Evolutionary conservation across 2,888 invertebrate genomes (phyloP), one percentile per base, ranked within the genome.

Genomic region (Agrochola lychnidis): DNA sequence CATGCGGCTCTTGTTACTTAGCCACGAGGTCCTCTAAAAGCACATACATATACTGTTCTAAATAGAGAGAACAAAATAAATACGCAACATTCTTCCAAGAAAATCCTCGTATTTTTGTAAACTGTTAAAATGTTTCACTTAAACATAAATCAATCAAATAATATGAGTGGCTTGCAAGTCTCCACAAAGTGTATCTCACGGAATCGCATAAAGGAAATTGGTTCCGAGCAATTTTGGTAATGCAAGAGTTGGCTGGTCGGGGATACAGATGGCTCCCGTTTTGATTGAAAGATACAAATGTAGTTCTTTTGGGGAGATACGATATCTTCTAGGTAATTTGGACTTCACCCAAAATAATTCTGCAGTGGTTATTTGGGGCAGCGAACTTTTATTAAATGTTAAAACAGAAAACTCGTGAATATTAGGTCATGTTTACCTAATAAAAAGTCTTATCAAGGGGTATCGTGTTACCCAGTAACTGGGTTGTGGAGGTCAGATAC

Each of bases 221-320:
- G 93, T 94, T 94, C 91, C 90, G 90, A 94, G 94, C 95, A 95
- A 95, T 95, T 95, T 94, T 92, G 89, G 94, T 95, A 95, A 95
- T 95, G 95, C 94, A 95, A 90, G 93, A 93, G 91, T 95, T 94
- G 94, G 93, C 94, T 91, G 90, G 90, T 91, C 88, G 91, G 90
- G 91, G 90, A 92, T 89, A 88, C 88, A 88, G 87, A 89, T 88
- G 83, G 89, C 85, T 91, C 90, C 88, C 90, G 90, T 92, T 94
- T 94, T 95, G 94, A 94, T 94, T 93, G 93, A 94, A 91, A 90
- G 90, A 88, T 90, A 88, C 88, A 88, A 89, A 89, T 87, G 86
- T 82, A 90, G 86, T 86, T 84, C 84, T 87, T 85, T 83, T 77
- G 40, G 76, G 59, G 42, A 78, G 53, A 78, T 81, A 57, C 56